Conservation (phyloP, 2,888 invertebrate genomes). For the Epinotia demarniana region DNA sequence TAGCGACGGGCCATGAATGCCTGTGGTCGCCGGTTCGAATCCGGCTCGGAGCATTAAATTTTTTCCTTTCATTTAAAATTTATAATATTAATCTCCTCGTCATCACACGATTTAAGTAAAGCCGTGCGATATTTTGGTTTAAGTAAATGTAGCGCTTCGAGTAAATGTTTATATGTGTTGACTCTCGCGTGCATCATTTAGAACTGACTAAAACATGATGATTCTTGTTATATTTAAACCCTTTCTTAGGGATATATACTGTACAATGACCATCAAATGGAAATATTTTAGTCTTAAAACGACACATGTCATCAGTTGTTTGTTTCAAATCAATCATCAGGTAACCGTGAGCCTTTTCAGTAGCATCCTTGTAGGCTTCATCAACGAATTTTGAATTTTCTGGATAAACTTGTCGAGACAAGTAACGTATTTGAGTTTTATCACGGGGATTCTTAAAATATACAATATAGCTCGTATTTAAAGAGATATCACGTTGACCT, state of each 20-base stretch:
- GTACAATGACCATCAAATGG: slow-evolving; percentile 42
- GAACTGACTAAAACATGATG: slow-evolving; percentile 47
- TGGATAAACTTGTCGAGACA: slow-evolving; percentile 51
- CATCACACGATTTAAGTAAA: slow-evolving; percentile 49
- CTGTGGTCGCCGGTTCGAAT: too few relatives aligned
- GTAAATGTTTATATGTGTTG: slow-evolving; percentile 47
- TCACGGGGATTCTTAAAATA: slow-evolving; percentile 53
- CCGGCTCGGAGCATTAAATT: too few relatives aligned
- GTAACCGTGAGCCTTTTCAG: slow-evolving; percentile 52
- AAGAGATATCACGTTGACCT: slow-evolving; percentile 51
- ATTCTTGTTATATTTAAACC: slow-evolving; percentile 49
- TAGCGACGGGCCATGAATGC: too few relatives aligned
- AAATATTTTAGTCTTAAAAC: slow-evolving; percentile 49
- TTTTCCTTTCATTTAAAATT: too few relatives aligned
- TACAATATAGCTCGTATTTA: slow-evolving; percentile 51
- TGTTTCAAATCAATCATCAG: slow-evolving; percentile 53
- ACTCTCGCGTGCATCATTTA: slow-evolving; percentile 48
- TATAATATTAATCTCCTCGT: slow-evolving; percentile 43
- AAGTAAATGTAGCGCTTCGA: slow-evolving; percentile 46
- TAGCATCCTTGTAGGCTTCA: slow-evolving; percentile 53
- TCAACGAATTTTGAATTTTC: slow-evolving; percentile 51
- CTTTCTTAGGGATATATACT: slow-evolving; percentile 46
- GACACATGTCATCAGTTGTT: slow-evolving; percentile 46
- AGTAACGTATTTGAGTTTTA: slow-evolving; percentile 51
- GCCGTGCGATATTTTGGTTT: slow-evolving; percentile 49